Percentiles rank a stretch among this genome's conserved stretches.
Conservation (phyloP, 1,140 invertebrate species). For the Dysdera silvatica region DNA sequence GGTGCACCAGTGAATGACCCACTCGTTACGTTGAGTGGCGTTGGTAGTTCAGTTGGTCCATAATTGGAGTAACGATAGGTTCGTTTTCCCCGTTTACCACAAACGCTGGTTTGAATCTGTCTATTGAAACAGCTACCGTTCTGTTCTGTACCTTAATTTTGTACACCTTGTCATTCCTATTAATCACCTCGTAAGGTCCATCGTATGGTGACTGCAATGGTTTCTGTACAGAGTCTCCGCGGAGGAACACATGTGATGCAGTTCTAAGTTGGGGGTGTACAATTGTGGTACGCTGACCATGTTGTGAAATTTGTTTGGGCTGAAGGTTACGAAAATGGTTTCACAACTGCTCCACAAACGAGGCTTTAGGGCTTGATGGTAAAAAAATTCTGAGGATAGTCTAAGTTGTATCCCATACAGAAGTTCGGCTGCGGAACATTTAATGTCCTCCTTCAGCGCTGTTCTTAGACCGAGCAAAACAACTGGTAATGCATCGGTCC, state of each 20-base stretch:
- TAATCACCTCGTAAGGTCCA: not conserved
- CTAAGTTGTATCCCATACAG: slow-evolving; percentile 27
- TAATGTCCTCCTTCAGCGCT: slow-evolving; percentile 36
- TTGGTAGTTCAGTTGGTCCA: too few relatives aligned
- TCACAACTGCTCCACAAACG: not conserved
- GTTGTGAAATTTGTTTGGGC: not conserved
- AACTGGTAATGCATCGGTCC: slow-evolving; percentile 29
- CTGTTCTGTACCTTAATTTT: not conserved
- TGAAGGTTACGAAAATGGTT: not conserved
- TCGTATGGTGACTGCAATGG: not conserved
- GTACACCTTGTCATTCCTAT: not conserved
- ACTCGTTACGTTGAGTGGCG: too few relatives aligned
- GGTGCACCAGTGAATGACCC: too few relatives aligned
- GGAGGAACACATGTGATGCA: slow-evolving; percentile 2
- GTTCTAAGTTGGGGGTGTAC: not conserved
- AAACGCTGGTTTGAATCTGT: slow-evolving; percentile 3
- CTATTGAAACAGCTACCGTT: not conserved
- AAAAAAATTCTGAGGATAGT: slow-evolving; percentile 29
- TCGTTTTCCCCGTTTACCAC: too few relatives aligned
- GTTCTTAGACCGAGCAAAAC: slow-evolving; percentile 38
- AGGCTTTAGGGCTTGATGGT: not conserved
- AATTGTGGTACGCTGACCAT: not conserved
- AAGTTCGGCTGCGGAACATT: slow-evolving; percentile 22
- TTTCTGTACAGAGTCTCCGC: not conserved
- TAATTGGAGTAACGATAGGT: too few relatives aligned